phyloP scores from a whole-genome alignment of 2,797 vertebrate species.

The Gila robusta region DNA sequence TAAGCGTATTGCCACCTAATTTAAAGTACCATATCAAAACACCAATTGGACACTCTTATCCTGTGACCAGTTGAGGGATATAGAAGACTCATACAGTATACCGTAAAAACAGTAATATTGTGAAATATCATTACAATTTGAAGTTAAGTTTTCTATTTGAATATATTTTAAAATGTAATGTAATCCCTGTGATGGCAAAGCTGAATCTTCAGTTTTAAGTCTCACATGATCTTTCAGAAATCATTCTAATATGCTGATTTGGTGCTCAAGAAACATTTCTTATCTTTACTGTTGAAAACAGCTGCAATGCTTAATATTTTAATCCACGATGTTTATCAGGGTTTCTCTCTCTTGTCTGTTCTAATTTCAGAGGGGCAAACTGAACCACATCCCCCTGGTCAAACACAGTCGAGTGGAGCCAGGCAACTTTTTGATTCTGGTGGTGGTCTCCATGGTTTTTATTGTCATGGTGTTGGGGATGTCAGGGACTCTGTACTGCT shows the following conservation, averaged over 20 bases:
- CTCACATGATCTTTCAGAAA: not conserved
- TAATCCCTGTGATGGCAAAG: not conserved
- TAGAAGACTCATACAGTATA: not conserved
- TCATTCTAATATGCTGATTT: not conserved
- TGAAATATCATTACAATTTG: not conserved
- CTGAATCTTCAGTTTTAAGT: not conserved
- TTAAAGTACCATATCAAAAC: not conserved
- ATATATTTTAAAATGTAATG: not conserved
- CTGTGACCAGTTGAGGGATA: not conserved
- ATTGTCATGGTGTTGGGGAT: constrained; percentile 86
- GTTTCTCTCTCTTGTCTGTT: not conserved
- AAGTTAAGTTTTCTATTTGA: not conserved
- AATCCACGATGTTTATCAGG: not conserved
- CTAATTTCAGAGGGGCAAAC: constrained; percentile 82
- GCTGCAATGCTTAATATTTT: not conserved
- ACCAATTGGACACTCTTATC: not conserved
- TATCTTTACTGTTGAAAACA: not conserved
- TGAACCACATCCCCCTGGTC: constrained; percentile 83
- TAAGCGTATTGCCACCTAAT: not conserved
- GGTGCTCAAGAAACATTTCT: not conserved
- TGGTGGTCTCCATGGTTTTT: constrained; percentile 90
- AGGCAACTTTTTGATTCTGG: constrained; percentile 90
- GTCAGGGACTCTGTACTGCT: constrained; percentile 87
- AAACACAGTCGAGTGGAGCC: constrained; percentile 87
- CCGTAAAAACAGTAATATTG: not conserved